These are phyloP conservation scores for Merops nubicus DNA, from an alignment of 2,113 vertebrate genomes.

Conservation along the genomic window DNA sequence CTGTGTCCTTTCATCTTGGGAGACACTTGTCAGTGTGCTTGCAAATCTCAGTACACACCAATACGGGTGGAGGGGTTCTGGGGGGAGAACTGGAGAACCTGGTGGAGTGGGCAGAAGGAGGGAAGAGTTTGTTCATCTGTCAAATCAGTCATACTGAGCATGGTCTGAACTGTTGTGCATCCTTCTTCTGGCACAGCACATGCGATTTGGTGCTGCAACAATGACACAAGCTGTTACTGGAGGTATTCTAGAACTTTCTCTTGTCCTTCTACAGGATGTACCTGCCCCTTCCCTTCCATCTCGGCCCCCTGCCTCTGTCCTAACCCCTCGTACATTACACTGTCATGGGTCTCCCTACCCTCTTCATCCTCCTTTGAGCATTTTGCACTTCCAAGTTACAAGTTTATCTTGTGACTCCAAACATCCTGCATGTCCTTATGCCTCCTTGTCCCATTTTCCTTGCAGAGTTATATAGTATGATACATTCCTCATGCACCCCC, in stretches of 20 bases:
- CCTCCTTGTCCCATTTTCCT: fast-evolving
- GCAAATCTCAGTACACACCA: background rate
- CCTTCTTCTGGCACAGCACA: background rate
- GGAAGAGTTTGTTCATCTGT: background rate
- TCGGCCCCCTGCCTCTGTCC: background rate
- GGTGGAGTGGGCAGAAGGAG: background rate
- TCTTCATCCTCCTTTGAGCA: background rate
- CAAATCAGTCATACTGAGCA: background rate
- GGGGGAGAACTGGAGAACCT: background rate
- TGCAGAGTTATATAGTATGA: background rate
- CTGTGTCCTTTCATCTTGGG: background rate
- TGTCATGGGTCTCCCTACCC: background rate
- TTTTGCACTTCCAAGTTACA: background rate
- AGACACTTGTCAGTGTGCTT: background rate
- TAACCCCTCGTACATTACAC: fast-evolving
- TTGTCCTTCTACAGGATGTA: background rate
- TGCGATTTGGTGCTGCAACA: background rate
- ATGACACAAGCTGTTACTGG: background rate
- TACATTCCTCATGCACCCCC: background rate
- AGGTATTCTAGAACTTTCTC: background rate
- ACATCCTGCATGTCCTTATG: background rate
- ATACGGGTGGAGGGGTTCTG: background rate
- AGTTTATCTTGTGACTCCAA: background rate
- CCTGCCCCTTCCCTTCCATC: background rate
- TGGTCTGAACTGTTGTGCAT: background rate